Evolutionary conservation across 2,888 invertebrate species (phyloP), one percentile per base, ranked within the genome.

Genomic region (Cataglyphis altisquamis): DNA sequence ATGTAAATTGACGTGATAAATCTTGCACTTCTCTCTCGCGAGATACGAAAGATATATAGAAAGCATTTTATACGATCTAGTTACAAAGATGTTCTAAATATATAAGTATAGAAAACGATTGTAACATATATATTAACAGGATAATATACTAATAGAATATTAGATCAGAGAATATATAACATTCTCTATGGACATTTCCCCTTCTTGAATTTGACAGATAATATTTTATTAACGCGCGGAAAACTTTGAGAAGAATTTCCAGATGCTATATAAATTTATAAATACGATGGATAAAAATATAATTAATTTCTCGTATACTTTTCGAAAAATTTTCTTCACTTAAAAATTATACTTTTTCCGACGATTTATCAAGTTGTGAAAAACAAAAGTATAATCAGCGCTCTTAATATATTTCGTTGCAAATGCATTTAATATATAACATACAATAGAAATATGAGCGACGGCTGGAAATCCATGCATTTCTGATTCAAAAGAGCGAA

Each of bases 1-100:
- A 72, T 60, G 78, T 80, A 72, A 80, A 80, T 80, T 72, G 78
- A 72, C 60, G 78, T 48, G 78, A 80, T 80, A 80, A 80, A 80
- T 80, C 72, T 72, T 10, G 15, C 41, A 45, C 60, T 72, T 80
- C n/a, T 60, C 60, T 48, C 52, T n/a, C 6, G 0, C 45, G 60
- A 72, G 60, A 72, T 72, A 72, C 60, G 60, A 45, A 41, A 80
- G 78, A 80, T 32, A 60, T 48, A 72, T 72, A 62, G 78, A 25
- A 62, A 80, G 36, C 72, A 62, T 60, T 72, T 80, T 15, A 12
- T 60, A 45, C 45, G 60, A 72, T 80, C 60, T 36, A 60, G 60
- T 72, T 70, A 70, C 45, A 45, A 25, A 25, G 45, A 60, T 8
- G 60, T 25, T 60, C n/a, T 36, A 72, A 60, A 72, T 80, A 72